These are phyloP conservation scores for Autographa pulchrina DNA, from an alignment of 2,888 invertebrate genomes.

Conservation along the genomic window DNA sequence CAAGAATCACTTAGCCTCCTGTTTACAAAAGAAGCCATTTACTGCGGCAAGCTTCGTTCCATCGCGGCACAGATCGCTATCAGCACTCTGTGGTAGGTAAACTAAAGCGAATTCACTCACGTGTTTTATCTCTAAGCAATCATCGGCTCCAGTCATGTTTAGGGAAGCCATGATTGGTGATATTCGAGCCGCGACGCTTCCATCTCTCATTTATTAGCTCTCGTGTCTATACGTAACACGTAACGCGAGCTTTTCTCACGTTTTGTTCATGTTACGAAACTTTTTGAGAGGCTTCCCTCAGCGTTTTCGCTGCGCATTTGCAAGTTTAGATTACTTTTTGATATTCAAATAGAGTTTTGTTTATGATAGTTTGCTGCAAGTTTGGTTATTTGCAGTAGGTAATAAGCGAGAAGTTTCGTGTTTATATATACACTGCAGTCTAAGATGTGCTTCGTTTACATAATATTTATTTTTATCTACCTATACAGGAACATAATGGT, in stretches of 20 bases:
- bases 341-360: conserved; percentile 37
- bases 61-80: conserved; percentile 61
- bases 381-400: conserved; percentile 8
- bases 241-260: conserved; percentile 11
- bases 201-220: conserved; percentile 7
- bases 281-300: conserved; percentile 20
- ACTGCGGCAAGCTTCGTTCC: conserved; percentile 36
- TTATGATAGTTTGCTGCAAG: conserved; percentile 25
- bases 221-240: neutral
- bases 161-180: conserved; percentile 16
- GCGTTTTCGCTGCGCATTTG: conserved; percentile 34
- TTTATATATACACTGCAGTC: neutral
- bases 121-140: conserved; percentile 33
- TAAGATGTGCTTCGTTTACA: neutral
- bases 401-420: neutral
- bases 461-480: neutral
- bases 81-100: conserved; percentile 50
- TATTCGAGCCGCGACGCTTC: conserved; percentile 18
- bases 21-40: neutral
- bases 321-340: conserved; percentile 49
- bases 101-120: conserved; percentile 21
- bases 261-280: conserved; percentile 36
- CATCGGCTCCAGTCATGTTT: conserved; percentile 14
- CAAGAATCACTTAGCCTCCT: neutral
- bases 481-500: conserved; percentile 11